Conservation (phyloP, 2,888 invertebrate genomes). For the Aphidoletes aphidimyza region DNA sequence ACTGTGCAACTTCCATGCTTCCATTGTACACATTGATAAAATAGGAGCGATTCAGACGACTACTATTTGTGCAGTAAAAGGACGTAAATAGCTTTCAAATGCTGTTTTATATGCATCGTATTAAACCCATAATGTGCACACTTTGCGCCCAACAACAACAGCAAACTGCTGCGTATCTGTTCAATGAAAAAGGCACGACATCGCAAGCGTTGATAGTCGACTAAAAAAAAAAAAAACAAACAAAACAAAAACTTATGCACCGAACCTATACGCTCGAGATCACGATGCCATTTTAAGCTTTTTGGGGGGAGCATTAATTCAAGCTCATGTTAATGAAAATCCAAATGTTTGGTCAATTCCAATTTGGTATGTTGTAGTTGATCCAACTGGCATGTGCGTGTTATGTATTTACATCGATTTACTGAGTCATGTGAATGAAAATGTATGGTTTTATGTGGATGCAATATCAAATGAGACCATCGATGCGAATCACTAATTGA, state of each 20-base stretch:
- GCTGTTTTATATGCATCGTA: slow-evolving; percentile 33
- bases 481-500: not conserved
- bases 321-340: not conserved
- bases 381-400: too few species aligned
- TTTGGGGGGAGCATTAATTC: too few species aligned
- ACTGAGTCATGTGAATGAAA: not conserved
- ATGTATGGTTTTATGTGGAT: not conserved
- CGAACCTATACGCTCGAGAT: too few species aligned
- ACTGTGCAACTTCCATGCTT: too few species aligned
- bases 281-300: not conserved
- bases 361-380: too few species aligned
- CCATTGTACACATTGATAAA: not conserved
- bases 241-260: too few species aligned
- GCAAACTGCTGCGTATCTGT: too few species aligned
- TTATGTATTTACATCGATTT: too few species aligned
- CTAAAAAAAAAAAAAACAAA: too few species aligned
- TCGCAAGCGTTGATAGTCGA: too few species aligned
- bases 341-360: too few species aligned
- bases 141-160: not conserved
- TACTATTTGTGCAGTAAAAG: slow-evolving; percentile 16
- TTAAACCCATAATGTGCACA: not conserved
- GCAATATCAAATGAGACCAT: too few species aligned
- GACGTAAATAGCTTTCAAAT: slow-evolving; percentile 46
- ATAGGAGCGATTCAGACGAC: slow-evolving; percentile 31
- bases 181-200: not conserved